A percentile compares a stretch with the other conserved stretches of the same genome.
These are phyloP conservation scores for Byasa hedistus DNA, from an alignment of 2,888 invertebrate genomes.

Conservation along the genomic window DNA sequence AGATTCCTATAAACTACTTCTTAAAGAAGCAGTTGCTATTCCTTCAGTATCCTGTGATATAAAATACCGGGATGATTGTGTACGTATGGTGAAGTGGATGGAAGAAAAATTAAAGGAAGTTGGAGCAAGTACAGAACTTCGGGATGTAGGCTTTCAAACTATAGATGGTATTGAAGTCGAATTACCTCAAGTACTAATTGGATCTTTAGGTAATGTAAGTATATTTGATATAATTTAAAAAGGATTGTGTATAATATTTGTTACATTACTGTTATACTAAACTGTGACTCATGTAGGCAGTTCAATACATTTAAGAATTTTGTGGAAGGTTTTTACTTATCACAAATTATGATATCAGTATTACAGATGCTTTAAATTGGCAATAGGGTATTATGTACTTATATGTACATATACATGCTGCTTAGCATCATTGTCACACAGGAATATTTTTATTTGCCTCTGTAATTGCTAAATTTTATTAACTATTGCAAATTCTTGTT, in stretches of 20 bases:
- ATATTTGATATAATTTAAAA: not conserved
- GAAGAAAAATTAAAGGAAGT: constrained; percentile 83
- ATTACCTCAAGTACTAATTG: constrained; percentile 92
- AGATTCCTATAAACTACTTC: constrained; percentile 85
- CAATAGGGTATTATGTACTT: too few species aligned
- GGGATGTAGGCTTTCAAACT: constrained; percentile 87
- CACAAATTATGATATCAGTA: too few species aligned
- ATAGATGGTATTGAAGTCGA: constrained; percentile 86
- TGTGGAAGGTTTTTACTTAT: too few species aligned
- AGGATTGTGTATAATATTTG: not conserved
- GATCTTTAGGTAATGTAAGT: constrained; percentile 84
- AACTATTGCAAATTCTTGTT: too few species aligned
- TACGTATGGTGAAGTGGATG: constrained; percentile 92
- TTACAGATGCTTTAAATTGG: too few species aligned
- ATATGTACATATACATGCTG: too few species aligned
- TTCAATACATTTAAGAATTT: not conserved
- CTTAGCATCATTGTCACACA: too few species aligned
- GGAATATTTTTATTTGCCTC: too few species aligned
- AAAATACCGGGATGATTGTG: constrained; percentile 88
- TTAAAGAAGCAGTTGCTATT: constrained; percentile 94
- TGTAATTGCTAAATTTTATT: too few species aligned
- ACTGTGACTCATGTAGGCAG: not conserved
- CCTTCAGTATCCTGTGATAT: constrained; percentile 97
- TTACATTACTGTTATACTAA: not conserved
- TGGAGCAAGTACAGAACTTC: constrained; percentile 85